Base-by-base conservation (phyloP, 1,140 invertebrate species). In the Trypoxylus dichotomus region DNA sequence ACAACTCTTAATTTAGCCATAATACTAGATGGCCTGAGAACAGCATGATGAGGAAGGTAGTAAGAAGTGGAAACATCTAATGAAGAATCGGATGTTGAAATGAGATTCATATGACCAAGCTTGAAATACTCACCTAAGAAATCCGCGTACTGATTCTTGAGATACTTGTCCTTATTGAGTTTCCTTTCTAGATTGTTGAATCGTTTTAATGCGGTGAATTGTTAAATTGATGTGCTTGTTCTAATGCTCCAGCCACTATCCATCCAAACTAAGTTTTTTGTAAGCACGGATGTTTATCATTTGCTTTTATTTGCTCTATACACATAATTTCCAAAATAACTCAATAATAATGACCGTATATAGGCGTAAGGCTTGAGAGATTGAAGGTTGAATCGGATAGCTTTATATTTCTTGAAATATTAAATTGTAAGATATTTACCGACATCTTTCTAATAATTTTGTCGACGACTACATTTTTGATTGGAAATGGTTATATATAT, bases 321-420 rank as follows among this genome's bases (percentile, higher is more conserved):
- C 81, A 80, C 47, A 81, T 29, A 82, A 32, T 24, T 79, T 75
- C n/a, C 77, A 77, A 58, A 80, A 80, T 29, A 79, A 72, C 21
- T 79, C 78, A 1, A 71, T 76, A 1, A 78, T 78, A 7, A 82
- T 73, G 13, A 81, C n/a, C n/a, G n/a, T n/a, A 76, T n/a, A 82
- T 27, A 42, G 80, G 78, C 0, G 80, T 43, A 3, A 41, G 41
- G 11, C 42, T 13, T 19, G 74, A 76, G 2, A 25, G 2, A 29
- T 76, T 73, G 29, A 80, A 80, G 19, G 60, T 47, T 42, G 47
- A 24, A 25, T 80, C 79, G 0, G 77, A 77, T 42, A 78, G 29
- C 24, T 58, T 74, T 0, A 80, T 73, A 60, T 80, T 78, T 15
- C 27, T n/a, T 0, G 77, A 77, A 5, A 60, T 60, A 7, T 60